Conservation (phyloP, 2,113 vertebrate species). For the Eulemur macaco region DNA sequence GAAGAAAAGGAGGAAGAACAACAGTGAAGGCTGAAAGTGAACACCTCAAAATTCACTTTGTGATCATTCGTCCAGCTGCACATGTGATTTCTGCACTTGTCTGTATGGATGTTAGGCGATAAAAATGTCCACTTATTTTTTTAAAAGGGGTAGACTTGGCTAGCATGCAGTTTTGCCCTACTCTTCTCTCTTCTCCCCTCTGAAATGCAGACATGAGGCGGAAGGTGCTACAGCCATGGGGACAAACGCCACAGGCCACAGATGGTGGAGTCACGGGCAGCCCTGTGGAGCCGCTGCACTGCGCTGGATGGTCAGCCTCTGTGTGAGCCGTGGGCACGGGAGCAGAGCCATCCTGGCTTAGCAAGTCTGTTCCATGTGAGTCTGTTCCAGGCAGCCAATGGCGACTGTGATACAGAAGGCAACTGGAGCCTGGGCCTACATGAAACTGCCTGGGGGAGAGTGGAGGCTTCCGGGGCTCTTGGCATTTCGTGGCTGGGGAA, state of each 20-base stretch:
- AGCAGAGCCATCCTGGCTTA: not conserved
- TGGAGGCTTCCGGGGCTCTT: not conserved
- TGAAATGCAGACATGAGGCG: not conserved
- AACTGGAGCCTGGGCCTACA: not conserved
- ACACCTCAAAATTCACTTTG: not conserved
- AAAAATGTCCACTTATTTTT: not conserved
- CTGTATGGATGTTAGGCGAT: not conserved
- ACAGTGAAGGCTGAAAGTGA: not conserved
- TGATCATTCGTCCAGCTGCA: too few relatives aligned
- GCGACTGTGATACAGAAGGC: not conserved
- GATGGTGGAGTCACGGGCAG: not conserved
- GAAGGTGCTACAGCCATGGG: not conserved
- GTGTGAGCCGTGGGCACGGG: rapidly evolving
- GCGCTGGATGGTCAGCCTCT: not conserved
- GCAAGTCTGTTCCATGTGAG: too few relatives aligned
- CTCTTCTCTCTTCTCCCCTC: not conserved
- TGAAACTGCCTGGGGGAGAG: not conserved
- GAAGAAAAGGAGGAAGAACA: not conserved
- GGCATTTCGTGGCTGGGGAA: not conserved
- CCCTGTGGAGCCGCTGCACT: rapidly evolving
- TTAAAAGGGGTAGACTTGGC: not conserved
- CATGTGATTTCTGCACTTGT: not conserved
- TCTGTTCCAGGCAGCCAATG: too few relatives aligned
- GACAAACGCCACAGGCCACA: not conserved
- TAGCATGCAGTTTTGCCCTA: too few relatives aligned